Percentiles rank a stretch among this genome's conserved stretches.
Conservation (phyloP, 2,113 vertebrate genomes). For the Pteruthius melanotis region DNA sequence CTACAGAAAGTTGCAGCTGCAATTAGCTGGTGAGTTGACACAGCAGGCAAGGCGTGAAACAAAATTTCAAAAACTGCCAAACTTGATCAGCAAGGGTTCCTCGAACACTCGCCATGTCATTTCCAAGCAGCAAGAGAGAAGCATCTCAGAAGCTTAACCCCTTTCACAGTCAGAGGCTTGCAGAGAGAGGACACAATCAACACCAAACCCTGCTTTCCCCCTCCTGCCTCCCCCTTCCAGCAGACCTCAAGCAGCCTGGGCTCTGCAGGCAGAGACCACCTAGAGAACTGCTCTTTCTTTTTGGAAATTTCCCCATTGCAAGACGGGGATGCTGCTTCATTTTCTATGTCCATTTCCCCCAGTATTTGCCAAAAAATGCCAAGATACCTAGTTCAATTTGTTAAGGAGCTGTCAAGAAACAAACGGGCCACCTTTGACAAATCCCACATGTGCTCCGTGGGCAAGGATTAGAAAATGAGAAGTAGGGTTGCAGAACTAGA, state of each 20-base stretch:
- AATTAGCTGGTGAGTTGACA: constrained; percentile 63
- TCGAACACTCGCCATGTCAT: not conserved
- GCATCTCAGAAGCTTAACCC: constrained; percentile 11
- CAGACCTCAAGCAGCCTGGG: not conserved
- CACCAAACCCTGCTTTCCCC: not conserved
- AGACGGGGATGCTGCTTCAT: not conserved
- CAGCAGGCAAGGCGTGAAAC: constrained; percentile 63
- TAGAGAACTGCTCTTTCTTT: not conserved
- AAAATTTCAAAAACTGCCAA: constrained; percentile 63
- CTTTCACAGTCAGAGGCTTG: not conserved
- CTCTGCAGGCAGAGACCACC: not conserved
- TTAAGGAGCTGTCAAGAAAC: not conserved
- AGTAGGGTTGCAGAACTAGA: not conserved
- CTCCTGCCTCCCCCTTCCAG: not conserved
- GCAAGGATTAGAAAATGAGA: not conserved
- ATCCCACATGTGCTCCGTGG: not conserved
- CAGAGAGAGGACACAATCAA: not conserved
- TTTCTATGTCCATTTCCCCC: not conserved
- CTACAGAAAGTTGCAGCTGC: constrained; percentile 44
- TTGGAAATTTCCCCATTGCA: not conserved
- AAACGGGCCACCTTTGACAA: not conserved
- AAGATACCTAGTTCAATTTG: not conserved
- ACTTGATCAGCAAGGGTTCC: constrained; percentile 53
- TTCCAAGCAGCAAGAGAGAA: constrained; percentile 39
- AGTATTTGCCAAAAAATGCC: not conserved